Evolutionary conservation across 1,140 invertebrate species (phyloP).

Genomic region (Papilio machaon): DNA sequence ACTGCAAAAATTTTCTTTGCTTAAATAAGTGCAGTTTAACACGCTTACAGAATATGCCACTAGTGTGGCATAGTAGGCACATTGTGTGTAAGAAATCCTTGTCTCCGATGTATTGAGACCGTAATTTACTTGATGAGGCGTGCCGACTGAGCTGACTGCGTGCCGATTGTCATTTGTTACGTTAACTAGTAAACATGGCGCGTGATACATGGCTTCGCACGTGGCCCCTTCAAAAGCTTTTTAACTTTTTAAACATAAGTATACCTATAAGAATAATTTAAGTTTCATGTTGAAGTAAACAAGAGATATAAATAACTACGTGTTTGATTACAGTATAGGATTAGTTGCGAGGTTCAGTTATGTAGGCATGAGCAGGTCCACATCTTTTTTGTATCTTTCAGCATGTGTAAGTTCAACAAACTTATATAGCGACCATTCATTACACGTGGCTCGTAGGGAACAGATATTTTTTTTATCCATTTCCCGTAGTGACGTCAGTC

Average conservation of each 20-base stretch:
- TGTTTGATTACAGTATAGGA: slow-evolving; percentile 7
- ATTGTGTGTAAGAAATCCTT: slow-evolving; percentile 12
- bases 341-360: slow-evolving; percentile 11
- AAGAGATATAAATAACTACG: neutral
- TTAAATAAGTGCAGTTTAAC: neutral
- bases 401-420: slow-evolving; percentile 75
- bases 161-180: slow-evolving; percentile 50
- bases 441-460: slow-evolving; percentile 14
- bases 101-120: slow-evolving; percentile 27
- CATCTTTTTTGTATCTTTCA: slow-evolving; percentile 77
- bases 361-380: slow-evolving; percentile 49
- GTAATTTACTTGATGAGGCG: slow-evolving; percentile 57
- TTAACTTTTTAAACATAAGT: neutral
- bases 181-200: slow-evolving; percentile 40
- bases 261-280: neutral
- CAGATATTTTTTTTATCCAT: slow-evolving; percentile 20
- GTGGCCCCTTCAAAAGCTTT: neutral
- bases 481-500: neutral
- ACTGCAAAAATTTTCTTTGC: neutral
- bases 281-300: slow-evolving; percentile 20
- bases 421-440: slow-evolving; percentile 54
- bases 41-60: slow-evolving; percentile 16
- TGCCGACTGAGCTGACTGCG: slow-evolving; percentile 49
- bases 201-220: slow-evolving; percentile 13
- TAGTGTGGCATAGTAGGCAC: slow-evolving; percentile 32